Evolutionary conservation across 2,113 vertebrate genomes (phyloP).

Genomic region (Chauna torquata): DNA sequence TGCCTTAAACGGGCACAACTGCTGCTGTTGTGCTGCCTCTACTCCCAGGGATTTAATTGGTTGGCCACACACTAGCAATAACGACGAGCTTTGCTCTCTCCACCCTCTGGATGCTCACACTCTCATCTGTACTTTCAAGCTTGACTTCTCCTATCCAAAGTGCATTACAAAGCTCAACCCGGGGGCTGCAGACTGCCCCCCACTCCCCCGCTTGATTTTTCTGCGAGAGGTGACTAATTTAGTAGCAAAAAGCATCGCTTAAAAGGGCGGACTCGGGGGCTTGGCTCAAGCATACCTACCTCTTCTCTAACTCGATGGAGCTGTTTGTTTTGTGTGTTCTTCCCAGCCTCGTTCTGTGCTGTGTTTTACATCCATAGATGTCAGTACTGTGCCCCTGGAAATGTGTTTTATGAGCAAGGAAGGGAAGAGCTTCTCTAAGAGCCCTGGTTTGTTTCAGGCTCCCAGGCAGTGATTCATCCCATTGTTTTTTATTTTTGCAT

Average conservation of each 20-base stretch:
- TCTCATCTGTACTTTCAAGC: background rate
- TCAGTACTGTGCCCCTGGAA: background rate
- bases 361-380: background rate
- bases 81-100: background rate
- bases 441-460: background rate
- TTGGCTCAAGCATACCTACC: background rate
- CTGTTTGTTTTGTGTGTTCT: background rate
- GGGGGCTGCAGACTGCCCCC: background rate
- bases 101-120: background rate
- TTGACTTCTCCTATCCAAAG: constrained; percentile 19
- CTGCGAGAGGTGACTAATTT: background rate
- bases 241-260: background rate
- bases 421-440: background rate
- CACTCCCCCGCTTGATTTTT: background rate
- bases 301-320: background rate
- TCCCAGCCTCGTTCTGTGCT: background rate
- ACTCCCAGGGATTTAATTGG: constrained; percentile 4
- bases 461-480: background rate
- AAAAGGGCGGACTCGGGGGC: background rate
- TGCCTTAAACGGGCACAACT: constrained; percentile 46
- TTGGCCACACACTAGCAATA: constrained; percentile 13
- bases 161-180: constrained; percentile 19
- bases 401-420: background rate
- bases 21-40: constrained; percentile 15
- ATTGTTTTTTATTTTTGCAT: background rate